A percentile compares a stretch with the other conserved stretches of the same genome.
phyloP scores from a whole-genome alignment of 2,888 invertebrate species.

The Oscheius sp. region DNA sequence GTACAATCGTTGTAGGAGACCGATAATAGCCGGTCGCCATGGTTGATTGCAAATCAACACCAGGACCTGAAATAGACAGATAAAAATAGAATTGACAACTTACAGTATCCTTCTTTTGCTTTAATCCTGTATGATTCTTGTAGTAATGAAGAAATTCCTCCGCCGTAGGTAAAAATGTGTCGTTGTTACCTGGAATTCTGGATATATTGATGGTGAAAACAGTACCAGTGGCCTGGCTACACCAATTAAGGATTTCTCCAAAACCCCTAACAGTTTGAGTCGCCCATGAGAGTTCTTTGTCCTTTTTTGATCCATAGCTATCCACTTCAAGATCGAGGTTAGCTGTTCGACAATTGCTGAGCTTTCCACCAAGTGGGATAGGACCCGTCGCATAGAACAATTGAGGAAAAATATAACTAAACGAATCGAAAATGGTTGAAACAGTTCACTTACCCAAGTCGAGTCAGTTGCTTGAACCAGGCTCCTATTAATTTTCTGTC shows the following conservation, averaged over 20 bases:
- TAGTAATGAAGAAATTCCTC: not conserved
- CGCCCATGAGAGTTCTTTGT: not conserved
- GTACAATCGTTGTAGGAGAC: conserved; percentile 26
- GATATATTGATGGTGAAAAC: not conserved
- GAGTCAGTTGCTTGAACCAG: conserved; percentile 38
- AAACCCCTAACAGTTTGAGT: not conserved
- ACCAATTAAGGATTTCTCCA: not conserved
- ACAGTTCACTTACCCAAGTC: not conserved
- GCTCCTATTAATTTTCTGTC: conserved; percentile 33
- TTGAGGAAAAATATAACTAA: not conserved
- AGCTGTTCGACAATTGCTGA: not conserved
- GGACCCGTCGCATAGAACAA: not conserved
- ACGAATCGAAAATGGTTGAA: not conserved
- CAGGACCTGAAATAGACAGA: not conserved
- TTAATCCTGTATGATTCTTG: not conserved
- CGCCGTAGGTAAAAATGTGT: not conserved
- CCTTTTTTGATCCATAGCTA: not conserved
- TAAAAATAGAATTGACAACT: not conserved
- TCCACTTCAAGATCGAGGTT: not conserved
- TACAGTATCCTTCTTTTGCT: conserved; percentile 26
- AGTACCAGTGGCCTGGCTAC: not conserved
- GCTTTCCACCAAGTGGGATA: not conserved
- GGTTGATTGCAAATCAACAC: conserved; percentile 17
- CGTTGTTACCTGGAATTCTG: not conserved
- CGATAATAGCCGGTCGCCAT: not conserved